Percentiles rank a stretch among this genome's conserved stretches.
phyloP scores from a whole-genome alignment of 2,888 invertebrate genomes.

The Hipparchia sbordonii region DNA sequence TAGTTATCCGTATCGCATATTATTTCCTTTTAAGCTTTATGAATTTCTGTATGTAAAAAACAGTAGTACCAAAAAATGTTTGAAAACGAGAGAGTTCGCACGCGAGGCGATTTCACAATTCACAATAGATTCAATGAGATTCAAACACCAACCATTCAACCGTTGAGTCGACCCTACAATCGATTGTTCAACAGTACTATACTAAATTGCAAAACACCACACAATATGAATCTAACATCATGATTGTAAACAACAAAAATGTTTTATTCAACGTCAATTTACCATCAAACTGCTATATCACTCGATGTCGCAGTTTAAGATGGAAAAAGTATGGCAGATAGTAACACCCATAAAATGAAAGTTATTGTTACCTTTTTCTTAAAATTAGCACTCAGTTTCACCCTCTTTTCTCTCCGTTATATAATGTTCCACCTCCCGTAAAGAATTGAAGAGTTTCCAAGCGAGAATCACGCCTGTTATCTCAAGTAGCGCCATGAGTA shows the following conservation, averaged over 20 bases:
- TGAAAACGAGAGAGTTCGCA: conserved; percentile 21
- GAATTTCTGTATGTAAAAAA: not conserved
- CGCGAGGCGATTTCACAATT: not conserved
- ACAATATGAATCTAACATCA: conserved; percentile 12
- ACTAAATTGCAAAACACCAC: conserved; percentile 22
- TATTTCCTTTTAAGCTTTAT: not conserved
- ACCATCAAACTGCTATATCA: not conserved
- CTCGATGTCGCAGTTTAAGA: not conserved
- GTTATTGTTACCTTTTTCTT: conserved; percentile 40
- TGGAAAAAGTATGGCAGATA: not conserved
- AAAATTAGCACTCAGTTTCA: conserved; percentile 71
- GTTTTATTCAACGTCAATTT: not conserved
- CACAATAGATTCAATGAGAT: conserved; percentile 31
- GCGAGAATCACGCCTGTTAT: conserved; percentile 67
- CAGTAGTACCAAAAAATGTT: conserved; percentile 8
- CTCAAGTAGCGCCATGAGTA: conserved; percentile 68
- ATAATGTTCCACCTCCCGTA: conserved; percentile 76
- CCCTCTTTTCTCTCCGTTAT: conserved; percentile 75
- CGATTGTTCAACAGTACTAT: conserved; percentile 11
- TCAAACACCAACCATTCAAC: conserved; percentile 30
- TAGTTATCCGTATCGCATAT: not conserved
- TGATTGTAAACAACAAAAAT: not conserved
- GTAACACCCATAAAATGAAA: not conserved
- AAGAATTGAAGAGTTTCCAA: conserved; percentile 70
- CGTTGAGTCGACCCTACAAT: conserved; percentile 22